phyloP scores from a whole-genome alignment of 2,113 vertebrate species.

The Philantomba maxwellii region DNA sequence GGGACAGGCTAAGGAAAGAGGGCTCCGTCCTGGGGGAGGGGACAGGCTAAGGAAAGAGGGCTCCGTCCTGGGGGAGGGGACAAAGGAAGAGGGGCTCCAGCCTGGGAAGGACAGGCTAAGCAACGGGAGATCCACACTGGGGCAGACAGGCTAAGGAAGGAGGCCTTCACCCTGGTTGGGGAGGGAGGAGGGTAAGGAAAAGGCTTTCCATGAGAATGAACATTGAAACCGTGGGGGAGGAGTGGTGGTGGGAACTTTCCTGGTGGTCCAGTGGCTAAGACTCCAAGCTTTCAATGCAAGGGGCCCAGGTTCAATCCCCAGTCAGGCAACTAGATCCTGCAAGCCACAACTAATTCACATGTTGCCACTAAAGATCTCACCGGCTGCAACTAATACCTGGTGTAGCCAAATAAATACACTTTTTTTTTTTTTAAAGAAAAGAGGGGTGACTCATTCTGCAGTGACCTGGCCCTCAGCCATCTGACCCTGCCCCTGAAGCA shows the following conservation, averaged over 20 bases:
- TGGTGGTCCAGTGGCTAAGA: neutral
- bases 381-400: neutral
- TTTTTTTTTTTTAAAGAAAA: neutral
- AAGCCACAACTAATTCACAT: neutral
- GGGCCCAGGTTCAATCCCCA: neutral
- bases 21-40: too few species aligned
- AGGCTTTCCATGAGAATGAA: neutral
- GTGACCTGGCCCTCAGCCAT: neutral
- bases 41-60: too few species aligned
- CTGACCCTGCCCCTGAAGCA: neutral
- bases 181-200: neutral
- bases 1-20: neutral
- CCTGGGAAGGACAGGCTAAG: neutral
- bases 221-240: fast-evolving
- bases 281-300: neutral
- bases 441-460: neutral
- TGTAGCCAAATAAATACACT: neutral
- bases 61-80: neutral
- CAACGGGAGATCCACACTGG: neutral
- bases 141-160: neutral
- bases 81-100: neutral
- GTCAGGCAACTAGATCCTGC: neutral
- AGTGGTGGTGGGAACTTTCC: neutral
- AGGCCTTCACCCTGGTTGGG: too few species aligned
- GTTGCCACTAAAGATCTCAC: neutral